Evolutionary conservation across 2,888 invertebrate genomes (phyloP).

Genomic region (Chironomus tentans): DNA sequence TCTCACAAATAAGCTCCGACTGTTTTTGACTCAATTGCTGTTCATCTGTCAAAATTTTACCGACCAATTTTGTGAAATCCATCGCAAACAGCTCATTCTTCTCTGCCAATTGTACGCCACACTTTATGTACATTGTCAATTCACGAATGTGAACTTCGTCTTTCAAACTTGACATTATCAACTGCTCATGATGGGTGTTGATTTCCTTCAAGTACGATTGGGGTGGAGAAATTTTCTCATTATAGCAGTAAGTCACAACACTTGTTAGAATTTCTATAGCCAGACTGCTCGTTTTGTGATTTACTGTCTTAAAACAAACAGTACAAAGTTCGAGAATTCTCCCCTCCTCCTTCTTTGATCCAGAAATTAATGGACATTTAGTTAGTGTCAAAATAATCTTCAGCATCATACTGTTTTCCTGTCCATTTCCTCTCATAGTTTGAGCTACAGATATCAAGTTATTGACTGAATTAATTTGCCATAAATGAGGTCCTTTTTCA

Average conservation of each 20-base stretch:
- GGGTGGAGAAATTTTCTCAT: slow-evolving; percentile 31
- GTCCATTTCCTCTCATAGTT: slow-evolving; percentile 35
- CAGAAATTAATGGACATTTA: slow-evolving; percentile 40
- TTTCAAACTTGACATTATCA: slow-evolving; percentile 38
- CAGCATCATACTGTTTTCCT: slow-evolving; percentile 39
- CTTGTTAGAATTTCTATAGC: slow-evolving; percentile 40
- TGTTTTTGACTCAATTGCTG: slow-evolving; percentile 30
- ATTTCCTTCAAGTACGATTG: slow-evolving; percentile 37
- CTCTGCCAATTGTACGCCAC: slow-evolving; percentile 62
- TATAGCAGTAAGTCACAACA: slow-evolving; percentile 32
- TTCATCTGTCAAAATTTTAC: slow-evolving; percentile 41
- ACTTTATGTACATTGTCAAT: slow-evolving; percentile 43
- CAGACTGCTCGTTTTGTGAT: slow-evolving; percentile 39
- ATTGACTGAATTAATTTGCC: slow-evolving; percentile 53
- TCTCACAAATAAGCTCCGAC: slow-evolving; percentile 55
- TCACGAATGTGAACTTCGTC: slow-evolving; percentile 35
- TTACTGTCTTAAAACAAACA: slow-evolving; percentile 38
- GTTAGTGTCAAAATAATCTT: slow-evolving; percentile 39
- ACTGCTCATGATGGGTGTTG: slow-evolving; percentile 39
- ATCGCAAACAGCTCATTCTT: slow-evolving; percentile 53
- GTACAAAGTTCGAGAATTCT: slow-evolving; percentile 38
- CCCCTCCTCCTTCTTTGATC: slow-evolving; percentile 37
- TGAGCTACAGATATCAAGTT: slow-evolving; percentile 37
- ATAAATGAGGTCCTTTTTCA: slow-evolving; percentile 65
- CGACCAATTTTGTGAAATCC: slow-evolving; percentile 56